Percentiles rank a stretch among this genome's conserved stretches.
These are phyloP conservation scores for Oreonectes daqikongensis DNA, from an alignment of 2,797 vertebrate species.

Conservation along the genomic window DNA sequence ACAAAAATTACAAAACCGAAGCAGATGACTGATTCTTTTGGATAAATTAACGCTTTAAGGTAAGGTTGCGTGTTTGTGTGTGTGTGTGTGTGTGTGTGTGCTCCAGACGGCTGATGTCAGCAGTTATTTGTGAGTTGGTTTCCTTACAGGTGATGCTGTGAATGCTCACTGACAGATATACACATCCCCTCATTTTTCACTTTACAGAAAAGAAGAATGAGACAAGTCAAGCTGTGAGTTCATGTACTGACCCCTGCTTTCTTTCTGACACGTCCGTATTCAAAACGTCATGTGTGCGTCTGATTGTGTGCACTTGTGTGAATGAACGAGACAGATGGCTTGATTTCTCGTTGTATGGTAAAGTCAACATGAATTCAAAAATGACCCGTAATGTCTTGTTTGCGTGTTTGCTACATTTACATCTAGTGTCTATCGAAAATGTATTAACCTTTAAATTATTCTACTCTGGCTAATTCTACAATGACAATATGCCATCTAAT, in stretches of 20 bases:
- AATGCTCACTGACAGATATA: conserved; percentile 53
- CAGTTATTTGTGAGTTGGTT: conserved; percentile 49
- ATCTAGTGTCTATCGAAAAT: too few relatives aligned
- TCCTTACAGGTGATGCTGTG: conserved; percentile 55
- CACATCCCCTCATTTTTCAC: conserved; percentile 48
- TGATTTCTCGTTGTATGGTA: neutral
- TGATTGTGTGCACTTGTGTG: too few relatives aligned
- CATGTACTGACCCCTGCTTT: neutral
- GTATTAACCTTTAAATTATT: too few relatives aligned
- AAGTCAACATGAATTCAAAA: neutral
- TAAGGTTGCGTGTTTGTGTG: neutral
- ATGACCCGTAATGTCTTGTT: too few relatives aligned
- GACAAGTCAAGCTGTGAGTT: neutral
- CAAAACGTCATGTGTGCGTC: too few relatives aligned
- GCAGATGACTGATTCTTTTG: too few relatives aligned
- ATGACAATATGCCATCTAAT: too few relatives aligned
- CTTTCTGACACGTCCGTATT: too few relatives aligned
- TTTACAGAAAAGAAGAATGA: conserved; percentile 45
- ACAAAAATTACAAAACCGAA: too few relatives aligned
- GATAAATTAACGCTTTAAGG: too few relatives aligned
- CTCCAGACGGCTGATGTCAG: conserved; percentile 48
- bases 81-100: neutral
- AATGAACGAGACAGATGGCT: neutral
- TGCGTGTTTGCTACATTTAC: neutral
- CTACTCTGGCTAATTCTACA: too few relatives aligned